These are phyloP conservation scores for Hippopotamus amphibius DNA, from an alignment of 2,113 vertebrate species.

Conservation along the genomic window DNA sequence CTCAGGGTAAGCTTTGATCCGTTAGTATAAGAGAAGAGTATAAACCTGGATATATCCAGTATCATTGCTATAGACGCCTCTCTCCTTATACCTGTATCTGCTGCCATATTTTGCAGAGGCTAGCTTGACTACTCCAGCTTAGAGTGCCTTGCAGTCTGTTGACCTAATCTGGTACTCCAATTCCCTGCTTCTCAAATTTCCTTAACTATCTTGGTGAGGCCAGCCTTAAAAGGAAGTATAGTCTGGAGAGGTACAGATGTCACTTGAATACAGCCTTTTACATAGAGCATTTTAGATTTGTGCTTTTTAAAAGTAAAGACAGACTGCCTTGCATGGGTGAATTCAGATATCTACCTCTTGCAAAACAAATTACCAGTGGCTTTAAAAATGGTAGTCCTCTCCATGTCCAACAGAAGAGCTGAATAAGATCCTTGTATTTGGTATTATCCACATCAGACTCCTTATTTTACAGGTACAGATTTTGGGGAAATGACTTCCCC, in stretches of 20 bases:
- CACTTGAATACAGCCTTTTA: conserved; percentile 38
- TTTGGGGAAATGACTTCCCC: conserved; percentile 3
- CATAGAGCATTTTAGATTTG: conserved; percentile 13
- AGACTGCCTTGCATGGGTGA: conserved; percentile 7
- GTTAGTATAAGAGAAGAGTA: conserved; percentile 18
- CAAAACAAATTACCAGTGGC: conserved; percentile 4
- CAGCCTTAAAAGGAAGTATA: neutral
- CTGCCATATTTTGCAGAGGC: neutral
- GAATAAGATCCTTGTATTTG: neutral
- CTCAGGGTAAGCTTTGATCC: neutral
- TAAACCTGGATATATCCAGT: conserved; percentile 7
- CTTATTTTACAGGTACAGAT: conserved; percentile 15
- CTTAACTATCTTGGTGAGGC: neutral
- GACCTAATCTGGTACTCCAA: neutral
- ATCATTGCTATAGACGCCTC: neutral
- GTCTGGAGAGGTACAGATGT: neutral
- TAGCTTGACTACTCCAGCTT: neutral
- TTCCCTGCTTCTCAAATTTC: neutral
- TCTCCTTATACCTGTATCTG: neutral
- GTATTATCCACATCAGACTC: neutral
- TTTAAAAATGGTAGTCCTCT: conserved; percentile 47
- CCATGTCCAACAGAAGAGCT: conserved; percentile 30
- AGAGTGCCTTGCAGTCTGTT: conserved; percentile 25
- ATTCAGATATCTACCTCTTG: conserved; percentile 16
- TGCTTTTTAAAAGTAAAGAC: conserved; percentile 37